These are phyloP conservation scores for Harpegnathos saltator DNA, from an alignment of 1,140 invertebrate species.

Conservation along the genomic window DNA sequence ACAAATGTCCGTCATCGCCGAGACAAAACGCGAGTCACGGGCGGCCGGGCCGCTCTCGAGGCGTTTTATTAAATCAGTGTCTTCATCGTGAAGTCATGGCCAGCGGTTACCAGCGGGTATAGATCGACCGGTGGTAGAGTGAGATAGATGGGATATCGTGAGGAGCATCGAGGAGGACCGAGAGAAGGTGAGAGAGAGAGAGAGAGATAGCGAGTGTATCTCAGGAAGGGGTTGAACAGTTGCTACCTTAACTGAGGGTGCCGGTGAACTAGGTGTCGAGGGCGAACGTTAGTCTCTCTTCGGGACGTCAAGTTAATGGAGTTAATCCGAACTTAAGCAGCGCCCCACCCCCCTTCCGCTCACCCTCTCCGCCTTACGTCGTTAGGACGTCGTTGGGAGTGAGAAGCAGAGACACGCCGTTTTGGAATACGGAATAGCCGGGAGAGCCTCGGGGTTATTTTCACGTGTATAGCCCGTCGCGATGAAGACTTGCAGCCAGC, in stretches of 20 bases:
- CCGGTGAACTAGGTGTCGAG: slow-evolving; percentile 43
- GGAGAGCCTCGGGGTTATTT: neutral
- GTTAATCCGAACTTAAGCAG: slow-evolving; percentile 69
- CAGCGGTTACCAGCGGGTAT: slow-evolving; percentile 60
- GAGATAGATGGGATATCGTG: slow-evolving; percentile 39
- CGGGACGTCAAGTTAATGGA: slow-evolving; percentile 65
- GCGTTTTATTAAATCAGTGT: slow-evolving; percentile 70
- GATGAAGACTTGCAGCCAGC: too few species aligned
- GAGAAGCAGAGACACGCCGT: neutral
- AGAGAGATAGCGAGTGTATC: neutral
- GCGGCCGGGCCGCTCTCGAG: slow-evolving; percentile 14
- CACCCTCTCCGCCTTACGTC: neutral
- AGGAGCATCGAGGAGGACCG: neutral
- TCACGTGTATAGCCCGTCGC: too few species aligned
- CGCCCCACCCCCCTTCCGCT: slow-evolving; percentile 21
- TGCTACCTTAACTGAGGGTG: slow-evolving; percentile 55
- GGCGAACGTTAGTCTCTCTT: slow-evolving; percentile 58
- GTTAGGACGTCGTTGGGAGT: neutral
- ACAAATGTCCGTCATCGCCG: slow-evolving; percentile 41
- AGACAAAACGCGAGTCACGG: slow-evolving; percentile 51
- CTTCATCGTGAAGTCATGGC: slow-evolving; percentile 71
- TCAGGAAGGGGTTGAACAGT: slow-evolving; percentile 38
- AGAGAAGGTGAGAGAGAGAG: neutral
- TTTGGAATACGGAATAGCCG: slow-evolving; percentile 34
- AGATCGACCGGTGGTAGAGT: slow-evolving; percentile 40